Percentiles rank a stretch among this genome's conserved stretches.
phyloP scores from a whole-genome alignment of 2,888 invertebrate genomes.

The Agonopterix heracliana region DNA sequence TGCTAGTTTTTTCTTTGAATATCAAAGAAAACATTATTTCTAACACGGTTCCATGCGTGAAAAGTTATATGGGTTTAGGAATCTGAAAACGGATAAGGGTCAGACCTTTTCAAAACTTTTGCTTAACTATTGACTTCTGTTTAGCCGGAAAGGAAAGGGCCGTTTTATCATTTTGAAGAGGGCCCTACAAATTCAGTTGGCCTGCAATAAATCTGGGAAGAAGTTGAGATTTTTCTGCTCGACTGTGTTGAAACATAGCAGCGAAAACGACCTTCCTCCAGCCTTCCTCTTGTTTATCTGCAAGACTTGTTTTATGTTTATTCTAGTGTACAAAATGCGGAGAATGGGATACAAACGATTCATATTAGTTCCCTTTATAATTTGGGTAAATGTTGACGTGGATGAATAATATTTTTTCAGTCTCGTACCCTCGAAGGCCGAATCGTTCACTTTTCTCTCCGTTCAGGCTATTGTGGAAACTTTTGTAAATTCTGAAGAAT shows the following conservation, averaged over 20 bases:
- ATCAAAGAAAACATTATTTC: no score
- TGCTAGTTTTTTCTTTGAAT: no score
- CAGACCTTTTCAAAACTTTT: slow-evolving; percentile 16
- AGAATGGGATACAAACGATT: not conserved
- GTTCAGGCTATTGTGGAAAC: no score
- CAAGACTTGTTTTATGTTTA: slow-evolving; percentile 7
- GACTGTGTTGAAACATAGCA: slow-evolving; percentile 6
- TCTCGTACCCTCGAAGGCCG: no score
- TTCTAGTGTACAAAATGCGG: slow-evolving; percentile 2
- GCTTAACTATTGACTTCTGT: slow-evolving; percentile 20
- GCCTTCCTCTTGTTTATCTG: slow-evolving; percentile 4
- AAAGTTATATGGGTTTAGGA: not conserved
- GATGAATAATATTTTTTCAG: no score
- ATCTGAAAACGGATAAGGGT: slow-evolving; percentile 7
- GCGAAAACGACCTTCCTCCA: not conserved
- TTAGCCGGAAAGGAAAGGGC: slow-evolving; percentile 7
- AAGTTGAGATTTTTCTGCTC: slow-evolving; percentile 14
- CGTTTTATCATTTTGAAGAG: slow-evolving; percentile 13
- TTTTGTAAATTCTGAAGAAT: no score
- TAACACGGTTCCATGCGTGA: no score
- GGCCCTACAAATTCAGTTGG: slow-evolving; percentile 12
- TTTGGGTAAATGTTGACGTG: no score
- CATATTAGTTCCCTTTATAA: no score
- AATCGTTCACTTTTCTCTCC: no score
- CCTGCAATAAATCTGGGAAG: slow-evolving; percentile 12